These are phyloP conservation scores for Iguana delicatissima DNA, from an alignment of 2,797 vertebrate species.

Conservation along the genomic window DNA sequence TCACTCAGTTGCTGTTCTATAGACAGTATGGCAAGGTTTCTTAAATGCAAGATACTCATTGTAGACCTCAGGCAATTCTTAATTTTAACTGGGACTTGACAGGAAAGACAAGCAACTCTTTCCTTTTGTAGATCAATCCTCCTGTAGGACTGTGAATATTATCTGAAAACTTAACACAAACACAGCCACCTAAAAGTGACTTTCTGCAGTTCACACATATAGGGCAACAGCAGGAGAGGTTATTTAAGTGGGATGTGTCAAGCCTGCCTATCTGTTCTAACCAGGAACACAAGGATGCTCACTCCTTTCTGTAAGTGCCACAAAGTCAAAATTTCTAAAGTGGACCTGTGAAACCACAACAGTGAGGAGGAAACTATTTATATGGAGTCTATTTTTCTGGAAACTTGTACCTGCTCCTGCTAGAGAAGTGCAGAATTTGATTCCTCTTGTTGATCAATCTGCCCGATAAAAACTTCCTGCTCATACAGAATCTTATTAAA, in stretches of 20 bases:
- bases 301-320: neutral
- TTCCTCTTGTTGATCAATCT: neutral
- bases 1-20: no score
- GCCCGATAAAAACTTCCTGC: neutral
- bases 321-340: neutral
- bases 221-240: neutral
- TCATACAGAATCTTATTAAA: neutral
- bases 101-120: neutral
- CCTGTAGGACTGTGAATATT: neutral
- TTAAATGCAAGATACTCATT: no score
- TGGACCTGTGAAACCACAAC: neutral
- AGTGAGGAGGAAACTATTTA: neutral
- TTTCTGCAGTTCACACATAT: neutral
- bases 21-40: no score
- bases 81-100: neutral
- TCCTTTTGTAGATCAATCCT: neutral
- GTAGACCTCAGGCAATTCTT: no score
- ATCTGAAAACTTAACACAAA: neutral
- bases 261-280: neutral
- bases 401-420: neutral
- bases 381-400: neutral
- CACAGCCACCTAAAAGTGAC: neutral
- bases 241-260: neutral
- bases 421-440: neutral
- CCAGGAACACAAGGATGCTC: neutral